phyloP scores from a whole-genome alignment of 2,888 invertebrate species.

The Hecatera dysodea region DNA sequence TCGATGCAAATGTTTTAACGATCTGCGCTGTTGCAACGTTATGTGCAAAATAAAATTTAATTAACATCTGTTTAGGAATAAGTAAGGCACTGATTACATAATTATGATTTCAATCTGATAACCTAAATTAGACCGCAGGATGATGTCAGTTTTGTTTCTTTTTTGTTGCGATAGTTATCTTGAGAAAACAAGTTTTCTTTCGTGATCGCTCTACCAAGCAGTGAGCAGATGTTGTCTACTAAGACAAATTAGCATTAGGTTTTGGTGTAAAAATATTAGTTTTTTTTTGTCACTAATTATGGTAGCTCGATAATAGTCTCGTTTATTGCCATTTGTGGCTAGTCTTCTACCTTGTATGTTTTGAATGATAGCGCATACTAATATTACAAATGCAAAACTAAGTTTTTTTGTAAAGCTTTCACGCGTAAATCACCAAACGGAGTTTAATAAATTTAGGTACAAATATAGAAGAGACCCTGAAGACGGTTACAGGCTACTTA shows the following conservation, averaged over 20 bases:
- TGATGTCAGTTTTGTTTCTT: slow-evolving; percentile 18
- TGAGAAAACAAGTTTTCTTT: slow-evolving; percentile 24
- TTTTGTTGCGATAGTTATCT: not conserved
- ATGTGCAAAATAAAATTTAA: slow-evolving; percentile 26
- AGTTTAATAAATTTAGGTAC: too few relatives aligned
- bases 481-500: too few relatives aligned
- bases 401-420: too few relatives aligned
- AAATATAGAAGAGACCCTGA: too few relatives aligned
- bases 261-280: not conserved
- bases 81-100: slow-evolving; percentile 1
- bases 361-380: not conserved
- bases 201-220: not conserved
- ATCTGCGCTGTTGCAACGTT: slow-evolving; percentile 12
- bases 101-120: slow-evolving; percentile 41
- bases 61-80: slow-evolving; percentile 25
- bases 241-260: not conserved
- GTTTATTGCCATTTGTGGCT: not conserved
- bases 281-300: not conserved
- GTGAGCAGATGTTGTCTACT: not conserved
- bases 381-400: too few relatives aligned
- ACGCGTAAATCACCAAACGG: too few relatives aligned
- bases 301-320: not conserved
- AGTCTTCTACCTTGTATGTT: not conserved
- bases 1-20: slow-evolving; percentile 38
- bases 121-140: slow-evolving; percentile 17